Percentiles rank a stretch among this genome's conserved stretches.
phyloP scores from a whole-genome alignment of 2,888 invertebrate species.

The Folsomia manolachei region DNA sequence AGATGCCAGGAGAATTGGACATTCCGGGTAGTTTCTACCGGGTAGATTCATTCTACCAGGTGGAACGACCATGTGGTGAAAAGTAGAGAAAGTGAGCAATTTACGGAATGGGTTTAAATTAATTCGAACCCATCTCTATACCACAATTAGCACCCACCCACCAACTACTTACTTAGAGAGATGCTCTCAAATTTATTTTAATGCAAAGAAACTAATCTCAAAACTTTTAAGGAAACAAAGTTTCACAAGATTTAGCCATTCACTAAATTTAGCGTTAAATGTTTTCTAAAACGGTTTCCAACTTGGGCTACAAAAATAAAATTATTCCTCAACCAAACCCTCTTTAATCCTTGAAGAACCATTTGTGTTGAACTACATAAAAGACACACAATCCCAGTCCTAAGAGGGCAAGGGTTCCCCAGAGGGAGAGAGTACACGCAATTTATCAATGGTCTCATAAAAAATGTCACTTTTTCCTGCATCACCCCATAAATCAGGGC shows the following conservation, averaged over 20 bases:
- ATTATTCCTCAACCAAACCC: no score
- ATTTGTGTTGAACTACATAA: no score
- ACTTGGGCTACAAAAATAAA: no score
- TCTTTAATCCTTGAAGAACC: no score
- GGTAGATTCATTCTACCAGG: no score
- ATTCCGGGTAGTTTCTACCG: neutral
- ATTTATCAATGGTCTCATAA: conserved; percentile 14
- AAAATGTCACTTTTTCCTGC: conserved; percentile 12
- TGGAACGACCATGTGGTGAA: neutral
- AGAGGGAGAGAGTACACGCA: neutral
- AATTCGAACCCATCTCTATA: conserved; percentile 3
- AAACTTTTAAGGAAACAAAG: no score
- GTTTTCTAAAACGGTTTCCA: no score
- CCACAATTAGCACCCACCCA: neutral
- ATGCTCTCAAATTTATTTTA: neutral
- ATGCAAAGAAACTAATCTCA: neutral
- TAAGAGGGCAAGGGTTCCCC: no score
- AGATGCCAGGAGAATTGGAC: neutral
- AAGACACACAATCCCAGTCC: no score
- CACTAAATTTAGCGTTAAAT: no score
- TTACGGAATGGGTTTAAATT: conserved; percentile 12
- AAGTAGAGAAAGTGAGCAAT: neutral
- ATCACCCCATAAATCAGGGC: conserved; percentile 5
- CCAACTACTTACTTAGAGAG: no score
- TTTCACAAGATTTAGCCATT: no score